Evolutionary conservation across 2,797 vertebrate genomes (phyloP).

Genomic region (Harpagifer antarcticus): DNA sequence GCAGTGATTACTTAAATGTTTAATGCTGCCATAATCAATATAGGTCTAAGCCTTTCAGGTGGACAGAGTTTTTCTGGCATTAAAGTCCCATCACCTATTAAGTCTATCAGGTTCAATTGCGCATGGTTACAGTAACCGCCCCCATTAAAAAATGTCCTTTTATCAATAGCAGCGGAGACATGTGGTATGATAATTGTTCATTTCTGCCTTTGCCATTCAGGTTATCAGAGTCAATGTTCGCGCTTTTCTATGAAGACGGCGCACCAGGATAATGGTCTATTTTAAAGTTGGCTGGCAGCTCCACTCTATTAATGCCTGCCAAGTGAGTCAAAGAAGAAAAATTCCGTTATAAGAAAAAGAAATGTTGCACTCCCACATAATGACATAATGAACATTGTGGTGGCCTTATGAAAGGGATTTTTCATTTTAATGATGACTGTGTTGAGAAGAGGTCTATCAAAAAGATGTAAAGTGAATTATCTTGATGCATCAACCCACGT

Average conservation of each 20-base stretch:
- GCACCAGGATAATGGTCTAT: conserved; percentile 56
- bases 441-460: conserved; percentile 63
- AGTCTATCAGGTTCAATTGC: conserved; percentile 74
- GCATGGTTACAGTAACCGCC: conserved; percentile 70
- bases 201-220: conserved; percentile 55
- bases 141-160: conserved; percentile 65
- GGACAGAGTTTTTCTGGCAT: conserved; percentile 75
- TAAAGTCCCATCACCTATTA: conserved; percentile 72
- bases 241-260: conserved; percentile 37
- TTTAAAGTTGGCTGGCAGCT: conserved; percentile 56
- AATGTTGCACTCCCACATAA: conserved; percentile 63
- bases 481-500: conserved; percentile 54
- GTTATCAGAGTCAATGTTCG: conserved; percentile 52
- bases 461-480: conserved; percentile 71
- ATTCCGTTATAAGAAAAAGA: conserved; percentile 53
- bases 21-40: conserved; percentile 83
- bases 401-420: conserved; percentile 64
- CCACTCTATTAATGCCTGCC: conserved; percentile 55
- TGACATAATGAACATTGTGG: conserved; percentile 67
- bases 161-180: conserved; percentile 57
- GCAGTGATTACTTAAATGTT: conserved; percentile 83
- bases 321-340: conserved; percentile 60
- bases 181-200: conserved; percentile 63
- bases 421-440: conserved; percentile 60
- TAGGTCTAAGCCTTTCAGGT: conserved; percentile 71